Percentiles rank a stretch among this genome's conserved stretches.
Conservation (phyloP, 2,797 vertebrate species). For the Falco cherrug region DNA sequence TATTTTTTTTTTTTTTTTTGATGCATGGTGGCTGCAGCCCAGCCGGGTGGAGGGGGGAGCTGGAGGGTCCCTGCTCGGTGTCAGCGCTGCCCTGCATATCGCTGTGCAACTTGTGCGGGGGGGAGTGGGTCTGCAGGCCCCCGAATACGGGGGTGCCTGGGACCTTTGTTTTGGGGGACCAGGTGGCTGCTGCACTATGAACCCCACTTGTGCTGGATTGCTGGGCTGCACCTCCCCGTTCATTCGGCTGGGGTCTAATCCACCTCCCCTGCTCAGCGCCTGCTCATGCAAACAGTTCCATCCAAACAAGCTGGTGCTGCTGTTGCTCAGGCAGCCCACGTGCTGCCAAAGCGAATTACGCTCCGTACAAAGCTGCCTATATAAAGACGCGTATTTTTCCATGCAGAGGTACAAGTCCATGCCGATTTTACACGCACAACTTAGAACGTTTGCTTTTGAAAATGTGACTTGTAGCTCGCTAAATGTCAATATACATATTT, state of each 20-base stretch:
- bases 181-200: neutral
- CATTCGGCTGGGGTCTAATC: neutral
- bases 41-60: neutral
- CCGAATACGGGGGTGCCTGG: rapidly evolving
- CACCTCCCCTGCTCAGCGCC: neutral
- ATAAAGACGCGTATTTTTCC: neutral
- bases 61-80: neutral
- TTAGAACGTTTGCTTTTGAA: neutral
- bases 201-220: neutral
- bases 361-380: neutral
- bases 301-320: neutral
- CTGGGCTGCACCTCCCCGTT: neutral
- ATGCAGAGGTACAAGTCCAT: rapidly evolving
- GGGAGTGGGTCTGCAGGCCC: rapidly evolving
- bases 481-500: neutral
- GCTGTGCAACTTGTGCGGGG: rapidly evolving
- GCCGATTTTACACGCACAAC: neutral
- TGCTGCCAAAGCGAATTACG: neutral
- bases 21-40: neutral
- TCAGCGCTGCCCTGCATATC: neutral
- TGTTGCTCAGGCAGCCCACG: neutral
- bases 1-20: no score
- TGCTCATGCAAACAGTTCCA: neutral
- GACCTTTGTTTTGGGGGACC: neutral
- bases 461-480: rapidly evolving